Conservation (phyloP, 2,113 vertebrate genomes). For the Pavo muticus region DNA sequence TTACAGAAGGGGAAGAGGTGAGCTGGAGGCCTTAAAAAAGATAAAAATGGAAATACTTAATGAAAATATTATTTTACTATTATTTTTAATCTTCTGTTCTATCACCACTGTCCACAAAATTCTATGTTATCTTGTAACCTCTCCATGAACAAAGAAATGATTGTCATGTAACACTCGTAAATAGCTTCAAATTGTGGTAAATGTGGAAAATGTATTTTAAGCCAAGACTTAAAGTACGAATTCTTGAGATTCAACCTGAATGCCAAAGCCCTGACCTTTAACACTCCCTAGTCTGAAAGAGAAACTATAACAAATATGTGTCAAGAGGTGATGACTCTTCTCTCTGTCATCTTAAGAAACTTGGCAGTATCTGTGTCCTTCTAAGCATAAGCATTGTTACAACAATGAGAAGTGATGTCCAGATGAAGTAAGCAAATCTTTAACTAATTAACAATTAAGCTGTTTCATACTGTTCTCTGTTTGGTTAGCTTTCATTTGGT, state of each 20-base stretch:
- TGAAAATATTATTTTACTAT: background rate
- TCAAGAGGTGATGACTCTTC: slow-evolving; percentile 58
- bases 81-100: background rate
- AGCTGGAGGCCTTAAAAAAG: background rate
- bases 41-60: background rate
- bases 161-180: background rate
- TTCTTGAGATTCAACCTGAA: slow-evolving; percentile 46
- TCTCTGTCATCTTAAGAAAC: slow-evolving; percentile 28
- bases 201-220: slow-evolving; percentile 22
- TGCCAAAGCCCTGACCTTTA: slow-evolving; percentile 57
- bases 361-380: background rate
- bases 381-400: background rate
- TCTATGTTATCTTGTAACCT: background rate
- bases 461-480: background rate
- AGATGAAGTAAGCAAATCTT: slow-evolving; percentile 24
- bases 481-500: background rate
- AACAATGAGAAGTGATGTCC: background rate
- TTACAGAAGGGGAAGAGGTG: background rate
- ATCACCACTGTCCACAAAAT: background rate
- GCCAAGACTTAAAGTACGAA: background rate
- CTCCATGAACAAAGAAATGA: background rate
- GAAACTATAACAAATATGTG: slow-evolving; percentile 67
- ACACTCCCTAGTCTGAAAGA: slow-evolving; percentile 39
- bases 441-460: slow-evolving; percentile 34
- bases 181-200: background rate